Conservation (phyloP, 1,140 invertebrate species). For the Trachymyrmex cornetzi region DNA sequence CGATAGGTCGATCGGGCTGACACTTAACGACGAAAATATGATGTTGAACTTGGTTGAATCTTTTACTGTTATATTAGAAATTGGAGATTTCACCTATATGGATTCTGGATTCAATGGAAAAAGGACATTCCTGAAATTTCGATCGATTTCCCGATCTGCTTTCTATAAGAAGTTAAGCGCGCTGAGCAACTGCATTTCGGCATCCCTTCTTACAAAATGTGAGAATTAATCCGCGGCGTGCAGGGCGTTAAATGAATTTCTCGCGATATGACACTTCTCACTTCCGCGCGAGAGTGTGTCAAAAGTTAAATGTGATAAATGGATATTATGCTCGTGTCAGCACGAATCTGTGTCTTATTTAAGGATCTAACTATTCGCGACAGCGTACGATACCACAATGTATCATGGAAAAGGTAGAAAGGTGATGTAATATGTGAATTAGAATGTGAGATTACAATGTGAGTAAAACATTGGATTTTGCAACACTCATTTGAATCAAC, state of each 20-base stretch:
- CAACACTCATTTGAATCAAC: conserved; percentile 35
- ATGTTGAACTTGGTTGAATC: neutral
- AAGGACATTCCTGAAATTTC: conserved; percentile 10
- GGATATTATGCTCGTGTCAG: neutral
- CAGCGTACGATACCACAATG: neutral
- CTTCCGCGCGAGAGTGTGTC: conserved; percentile 22
- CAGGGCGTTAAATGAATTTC: conserved; percentile 42
- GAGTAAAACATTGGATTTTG: conserved; percentile 46
- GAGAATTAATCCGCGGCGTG: conserved; percentile 36
- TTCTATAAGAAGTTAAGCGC: conserved; percentile 6
- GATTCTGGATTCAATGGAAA: neutral
- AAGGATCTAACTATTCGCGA: conserved; percentile 17
- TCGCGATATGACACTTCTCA: conserved; percentile 35
- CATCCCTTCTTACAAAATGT: conserved; percentile 16
- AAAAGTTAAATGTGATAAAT: conserved; percentile 66
- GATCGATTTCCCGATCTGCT: neutral
- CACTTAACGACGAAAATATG: neutral
- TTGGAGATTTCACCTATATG: neutral
- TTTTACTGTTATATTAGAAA: neutral
- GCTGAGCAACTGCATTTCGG: neutral
- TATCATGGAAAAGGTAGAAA: conserved; percentile 13
- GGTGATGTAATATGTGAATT: conserved; percentile 66
- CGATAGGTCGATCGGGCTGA: neutral
- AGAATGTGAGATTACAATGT: conserved; percentile 49
- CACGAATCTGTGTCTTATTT: conserved; percentile 22